Conservation (phyloP, 2,113 vertebrate species). For the Leiothrix lutea region DNA sequence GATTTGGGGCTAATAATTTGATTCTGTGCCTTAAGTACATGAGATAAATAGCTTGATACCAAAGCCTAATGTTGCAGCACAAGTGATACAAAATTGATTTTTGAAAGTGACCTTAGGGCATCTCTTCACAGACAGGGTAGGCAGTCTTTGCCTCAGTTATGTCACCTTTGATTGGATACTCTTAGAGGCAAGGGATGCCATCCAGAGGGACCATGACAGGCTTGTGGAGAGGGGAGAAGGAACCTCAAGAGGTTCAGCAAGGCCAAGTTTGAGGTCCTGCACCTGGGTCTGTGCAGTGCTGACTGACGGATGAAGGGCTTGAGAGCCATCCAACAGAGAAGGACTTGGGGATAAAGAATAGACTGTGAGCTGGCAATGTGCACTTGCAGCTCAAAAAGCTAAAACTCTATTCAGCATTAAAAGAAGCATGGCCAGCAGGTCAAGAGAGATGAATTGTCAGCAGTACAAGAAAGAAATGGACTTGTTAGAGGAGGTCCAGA, state of each 20-base stretch:
- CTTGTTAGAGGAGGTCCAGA: background rate
- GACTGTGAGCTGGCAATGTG: rapidly evolving
- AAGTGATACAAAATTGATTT: background rate
- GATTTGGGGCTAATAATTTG: background rate
- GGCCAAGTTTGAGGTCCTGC: background rate
- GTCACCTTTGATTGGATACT: background rate
- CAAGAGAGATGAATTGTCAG: background rate
- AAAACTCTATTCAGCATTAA: background rate
- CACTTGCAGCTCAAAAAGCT: background rate
- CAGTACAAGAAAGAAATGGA: background rate
- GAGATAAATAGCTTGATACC: background rate
- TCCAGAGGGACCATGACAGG: background rate
- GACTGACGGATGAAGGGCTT: background rate
- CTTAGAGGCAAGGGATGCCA: background rate
- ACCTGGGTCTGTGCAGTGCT: rapidly evolving
- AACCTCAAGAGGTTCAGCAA: background rate
- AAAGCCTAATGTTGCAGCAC: background rate
- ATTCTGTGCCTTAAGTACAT: background rate
- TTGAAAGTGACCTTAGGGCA: background rate
- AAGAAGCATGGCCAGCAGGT: background rate
- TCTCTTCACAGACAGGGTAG: background rate
- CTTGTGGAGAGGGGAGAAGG: background rate
- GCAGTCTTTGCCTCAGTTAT: background rate
- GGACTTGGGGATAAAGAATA: background rate
- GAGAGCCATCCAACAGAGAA: background rate